These are phyloP conservation scores for Linnaemya tessellans DNA, from an alignment of 2,888 invertebrate genomes.

Conservation along the genomic window DNA sequence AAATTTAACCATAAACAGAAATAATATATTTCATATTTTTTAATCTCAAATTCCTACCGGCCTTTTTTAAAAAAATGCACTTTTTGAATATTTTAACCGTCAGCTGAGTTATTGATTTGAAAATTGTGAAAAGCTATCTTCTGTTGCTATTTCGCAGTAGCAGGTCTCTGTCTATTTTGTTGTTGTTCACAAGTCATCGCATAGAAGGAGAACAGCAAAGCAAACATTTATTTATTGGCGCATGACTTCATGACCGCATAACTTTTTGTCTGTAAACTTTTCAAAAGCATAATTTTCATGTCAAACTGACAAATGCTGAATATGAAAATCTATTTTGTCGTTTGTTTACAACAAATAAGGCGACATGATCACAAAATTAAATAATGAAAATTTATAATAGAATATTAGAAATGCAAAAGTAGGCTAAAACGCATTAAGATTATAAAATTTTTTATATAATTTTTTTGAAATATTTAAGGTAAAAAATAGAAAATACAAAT, in stretches of 20 bases:
- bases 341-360: conserved; percentile 27
- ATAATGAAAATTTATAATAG: conserved; percentile 24
- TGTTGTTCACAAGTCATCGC: neutral
- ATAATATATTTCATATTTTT: too few species aligned
- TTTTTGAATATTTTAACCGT: conserved; percentile 14
- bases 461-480: too few species aligned
- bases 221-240: conserved; percentile 70
- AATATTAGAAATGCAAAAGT: conserved; percentile 31
- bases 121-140: conserved; percentile 49
- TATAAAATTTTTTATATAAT: conserved; percentile 4
- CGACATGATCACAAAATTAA: conserved; percentile 45
- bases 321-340: conserved; percentile 54
- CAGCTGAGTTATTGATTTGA: conserved; percentile 26
- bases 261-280: conserved; percentile 55
- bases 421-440: neutral
- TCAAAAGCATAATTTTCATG: conserved; percentile 66
- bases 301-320: conserved; percentile 68
- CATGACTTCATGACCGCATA: conserved; percentile 71
- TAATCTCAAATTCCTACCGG: conserved; percentile 5
- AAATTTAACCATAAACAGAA: too few species aligned
- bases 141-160: conserved; percentile 4
- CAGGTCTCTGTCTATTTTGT: too few species aligned
- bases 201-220: conserved; percentile 11
- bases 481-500: too few species aligned
- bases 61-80: neutral